These are phyloP conservation scores for Aleadryas rufinucha DNA, from an alignment of 2,113 vertebrate genomes.

Conservation along the genomic window DNA sequence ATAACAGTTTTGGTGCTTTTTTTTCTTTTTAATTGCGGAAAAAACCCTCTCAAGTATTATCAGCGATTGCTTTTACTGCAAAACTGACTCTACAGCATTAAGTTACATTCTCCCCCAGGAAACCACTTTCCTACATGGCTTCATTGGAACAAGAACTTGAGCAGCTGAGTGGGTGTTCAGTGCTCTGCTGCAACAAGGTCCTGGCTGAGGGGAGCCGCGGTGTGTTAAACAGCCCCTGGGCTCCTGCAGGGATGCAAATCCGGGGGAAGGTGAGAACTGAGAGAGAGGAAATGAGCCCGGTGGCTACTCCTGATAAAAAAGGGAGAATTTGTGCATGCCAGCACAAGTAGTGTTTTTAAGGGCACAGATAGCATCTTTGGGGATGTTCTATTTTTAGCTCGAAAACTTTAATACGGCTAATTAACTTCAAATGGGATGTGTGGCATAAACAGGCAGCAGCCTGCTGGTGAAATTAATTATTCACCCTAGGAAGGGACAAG, in stretches of 20 bases:
- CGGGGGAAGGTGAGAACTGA: not conserved
- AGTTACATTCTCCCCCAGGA: not conserved
- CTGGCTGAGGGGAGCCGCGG: not conserved
- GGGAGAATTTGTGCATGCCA: not conserved
- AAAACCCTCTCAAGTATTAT: not conserved
- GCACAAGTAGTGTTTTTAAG: constrained; percentile 16
- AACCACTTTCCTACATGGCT: not conserved
- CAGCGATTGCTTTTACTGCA: not conserved
- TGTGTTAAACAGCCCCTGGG: not conserved
- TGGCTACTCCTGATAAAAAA: not conserved
- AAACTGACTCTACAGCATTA: not conserved
- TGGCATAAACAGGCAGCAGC: constrained; percentile 17
- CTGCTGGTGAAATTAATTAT: constrained; percentile 49
- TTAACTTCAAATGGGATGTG: constrained; percentile 16
- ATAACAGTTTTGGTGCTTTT: not conserved
- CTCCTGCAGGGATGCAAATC: not conserved
- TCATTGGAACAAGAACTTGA: not conserved
- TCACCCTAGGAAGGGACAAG: constrained; percentile 20
- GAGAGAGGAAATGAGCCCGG: not conserved
- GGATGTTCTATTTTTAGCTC: constrained; percentile 38
- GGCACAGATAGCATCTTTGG: not conserved
- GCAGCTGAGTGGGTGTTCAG: not conserved
- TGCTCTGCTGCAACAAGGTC: not conserved
- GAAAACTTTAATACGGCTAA: not conserved
- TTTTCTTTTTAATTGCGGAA: not conserved